Percentiles rank a stretch among this genome's conserved stretches.
phyloP scores from a whole-genome alignment of 2,797 vertebrate genomes.

The Pseudomugil tenellus region DNA sequence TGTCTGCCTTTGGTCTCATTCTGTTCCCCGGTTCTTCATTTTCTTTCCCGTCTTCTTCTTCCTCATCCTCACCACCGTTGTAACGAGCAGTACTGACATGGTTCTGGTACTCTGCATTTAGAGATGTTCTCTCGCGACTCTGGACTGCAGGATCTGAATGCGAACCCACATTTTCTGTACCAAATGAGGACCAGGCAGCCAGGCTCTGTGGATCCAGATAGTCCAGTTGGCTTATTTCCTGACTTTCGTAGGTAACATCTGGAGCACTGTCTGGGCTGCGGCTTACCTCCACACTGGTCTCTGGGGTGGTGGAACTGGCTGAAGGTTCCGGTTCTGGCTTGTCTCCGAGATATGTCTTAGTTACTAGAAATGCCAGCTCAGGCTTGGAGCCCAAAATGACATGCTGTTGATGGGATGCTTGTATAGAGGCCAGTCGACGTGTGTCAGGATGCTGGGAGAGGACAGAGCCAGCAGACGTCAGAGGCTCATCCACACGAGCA shows the following conservation, averaged over 20 bases:
- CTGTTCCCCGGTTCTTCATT: conserved; percentile 55
- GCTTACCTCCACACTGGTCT: conserved; percentile 71
- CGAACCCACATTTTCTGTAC: conserved; percentile 77
- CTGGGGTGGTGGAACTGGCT: conserved; percentile 52
- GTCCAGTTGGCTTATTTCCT: conserved; percentile 67
- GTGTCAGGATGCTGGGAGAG: conserved; percentile 87
- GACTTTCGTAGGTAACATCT: conserved; percentile 65
- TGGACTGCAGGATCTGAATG: conserved; percentile 58
- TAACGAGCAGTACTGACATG: conserved; percentile 35
- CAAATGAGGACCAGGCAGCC: conserved; percentile 83
- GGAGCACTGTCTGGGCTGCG: conserved; percentile 63
- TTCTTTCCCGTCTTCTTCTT: conserved; percentile 50
- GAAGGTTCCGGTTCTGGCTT: conserved; percentile 57
- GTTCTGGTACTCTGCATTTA: conserved; percentile 76
- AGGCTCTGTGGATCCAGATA: conserved; percentile 78
- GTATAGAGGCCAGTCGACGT: conserved; percentile 87
- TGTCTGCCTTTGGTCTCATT: conserved; percentile 58
- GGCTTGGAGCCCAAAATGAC: conserved; percentile 84
- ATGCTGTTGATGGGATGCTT: conserved; percentile 84
- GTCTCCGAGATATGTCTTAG: conserved; percentile 51
- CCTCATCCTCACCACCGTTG: conserved; percentile 65
- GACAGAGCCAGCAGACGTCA: conserved; percentile 85
- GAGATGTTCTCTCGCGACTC: conserved; percentile 68
- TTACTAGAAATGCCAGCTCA: conserved; percentile 64
- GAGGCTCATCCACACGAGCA: conserved; percentile 85